Base-by-base conservation (phyloP, 1,140 invertebrate species). In the Argopecten irradians region DNA sequence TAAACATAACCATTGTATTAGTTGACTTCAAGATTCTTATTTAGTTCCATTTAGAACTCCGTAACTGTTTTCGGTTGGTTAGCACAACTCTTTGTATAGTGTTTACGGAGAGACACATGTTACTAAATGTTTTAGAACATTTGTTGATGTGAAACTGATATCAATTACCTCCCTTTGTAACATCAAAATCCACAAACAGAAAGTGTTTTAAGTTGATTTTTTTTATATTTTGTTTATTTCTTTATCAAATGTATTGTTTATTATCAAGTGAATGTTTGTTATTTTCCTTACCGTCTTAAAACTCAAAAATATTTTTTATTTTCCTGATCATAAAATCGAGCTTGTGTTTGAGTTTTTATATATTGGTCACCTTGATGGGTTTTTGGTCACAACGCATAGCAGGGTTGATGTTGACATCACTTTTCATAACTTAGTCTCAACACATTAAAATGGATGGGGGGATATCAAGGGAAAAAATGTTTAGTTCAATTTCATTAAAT, bases 151-250 rank as follows among this genome's bases (percentile, higher is more conserved):
- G 55, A 71, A 28, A 71, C 16, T 11, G 14, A 71, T n/a, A 71
- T 71, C n/a, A 28, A 71, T 71, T 71, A 71, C 55, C 55, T 71
- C 55, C 55, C 55, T 28, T 11, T 46, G n/a, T 7, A 71, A 71
- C 55, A n/a, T 71, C 55, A 8, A 71, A 71, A 11, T 71, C 55
- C 55, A 71, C 55, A 71, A n/a, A 71, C 55, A 71, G 22, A 46
- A 46, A 71, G 55, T 28, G 55, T 71, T 71, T 71, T 71, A 71
- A 71, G 43, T 71, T 71, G 55, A 71, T 71, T 71, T 71, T 28
- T 71, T 28, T 71, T n/a, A n/a, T n/a, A n/a, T 28, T 71, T 71
- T 71, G 55, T 71, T 71, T 71, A 28, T 71, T 28, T 28, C n/a
- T 71, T 46, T 46, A 46, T 71, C 55, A 71, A 71, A 71, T 71